Evolutionary conservation across 35 echinoderm and acorn worm genomes (phyloP).

Genomic region (Apostichopus californicus): DNA sequence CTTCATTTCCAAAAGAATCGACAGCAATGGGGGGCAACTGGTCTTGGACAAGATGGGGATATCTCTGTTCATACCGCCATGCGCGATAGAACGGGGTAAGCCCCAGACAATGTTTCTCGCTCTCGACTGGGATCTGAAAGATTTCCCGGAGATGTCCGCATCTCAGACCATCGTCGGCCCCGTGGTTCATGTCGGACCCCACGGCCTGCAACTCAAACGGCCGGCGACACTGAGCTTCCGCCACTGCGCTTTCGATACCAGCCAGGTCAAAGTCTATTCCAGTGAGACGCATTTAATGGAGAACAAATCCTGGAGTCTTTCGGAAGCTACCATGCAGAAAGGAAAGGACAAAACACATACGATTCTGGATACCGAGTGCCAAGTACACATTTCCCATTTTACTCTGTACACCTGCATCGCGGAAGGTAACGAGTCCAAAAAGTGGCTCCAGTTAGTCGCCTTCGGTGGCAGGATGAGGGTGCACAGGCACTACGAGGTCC

Average conservation of each 20-base stretch:
- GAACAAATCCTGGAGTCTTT: conserved; percentile 66
- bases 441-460: conserved; percentile 89
- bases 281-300: conserved; percentile 84
- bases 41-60: conserved; percentile 94
- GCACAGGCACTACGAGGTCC: conserved; percentile 71
- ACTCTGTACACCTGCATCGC: conserved; percentile 90
- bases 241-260: conserved; percentile 84
- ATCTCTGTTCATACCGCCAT: conserved; percentile 80
- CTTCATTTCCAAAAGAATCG: conserved; percentile 77
- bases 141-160: conserved; percentile 69
- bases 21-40: conserved; percentile 62
- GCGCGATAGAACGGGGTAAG: conserved; percentile 67
- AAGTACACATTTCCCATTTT: conserved; percentile 83
- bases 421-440: conserved; percentile 60
- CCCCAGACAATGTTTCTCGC: conserved; percentile 78
- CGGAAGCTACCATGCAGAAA: background rate
- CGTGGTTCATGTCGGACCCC: conserved; percentile 77
- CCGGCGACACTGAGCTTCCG: conserved; percentile 76
- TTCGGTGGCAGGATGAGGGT: conserved; percentile 69
- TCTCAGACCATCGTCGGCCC: conserved; percentile 83
- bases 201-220: conserved; percentile 70
- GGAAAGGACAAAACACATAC: conserved; percentile 43
- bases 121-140: conserved; percentile 86
- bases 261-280: conserved; percentile 65
- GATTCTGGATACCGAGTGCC: conserved; percentile 71